phyloP scores from a whole-genome alignment of 2,113 vertebrate genomes.

The Onychostoma macrolepis region DNA sequence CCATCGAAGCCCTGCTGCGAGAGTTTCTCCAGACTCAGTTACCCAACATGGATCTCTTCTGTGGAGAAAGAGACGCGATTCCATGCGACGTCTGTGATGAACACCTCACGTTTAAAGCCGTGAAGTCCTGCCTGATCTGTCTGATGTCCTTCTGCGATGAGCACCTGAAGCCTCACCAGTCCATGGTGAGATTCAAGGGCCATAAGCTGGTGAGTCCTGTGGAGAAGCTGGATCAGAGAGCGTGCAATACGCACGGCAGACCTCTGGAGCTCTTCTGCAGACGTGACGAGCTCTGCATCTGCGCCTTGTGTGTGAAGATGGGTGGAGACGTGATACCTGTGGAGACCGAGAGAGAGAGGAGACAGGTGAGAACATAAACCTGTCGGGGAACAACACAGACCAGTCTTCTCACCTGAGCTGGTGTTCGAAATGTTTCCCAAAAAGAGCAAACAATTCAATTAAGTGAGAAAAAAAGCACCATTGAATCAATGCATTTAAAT shows the following conservation, averaged over 20 bases:
- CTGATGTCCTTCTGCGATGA: constrained; percentile 86
- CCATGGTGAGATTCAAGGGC: constrained; percentile 79
- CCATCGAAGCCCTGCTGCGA: constrained; percentile 49
- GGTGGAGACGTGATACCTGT: constrained; percentile 55
- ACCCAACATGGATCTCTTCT: background rate
- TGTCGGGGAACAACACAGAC: background rate
- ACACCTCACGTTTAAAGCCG: constrained; percentile 78
- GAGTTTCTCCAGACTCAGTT: constrained; percentile 12
- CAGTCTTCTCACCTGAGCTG: background rate
- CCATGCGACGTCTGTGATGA: constrained; percentile 84
- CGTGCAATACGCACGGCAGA: constrained; percentile 84
- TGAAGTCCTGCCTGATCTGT: constrained; percentile 90
- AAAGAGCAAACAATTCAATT: background rate
- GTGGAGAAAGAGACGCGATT: constrained; percentile 71
- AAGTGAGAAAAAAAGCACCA: background rate
- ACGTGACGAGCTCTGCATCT: constrained; percentile 81
- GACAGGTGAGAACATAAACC: constrained; percentile 58
- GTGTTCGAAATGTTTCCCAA: background rate
- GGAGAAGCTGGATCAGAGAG: constrained; percentile 83
- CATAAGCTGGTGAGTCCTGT: constrained; percentile 87
- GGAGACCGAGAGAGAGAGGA: constrained; percentile 63
- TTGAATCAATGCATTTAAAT: background rate
- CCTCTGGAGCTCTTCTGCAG: constrained; percentile 90
- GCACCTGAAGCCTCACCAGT: constrained; percentile 84
- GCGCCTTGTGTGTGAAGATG: constrained; percentile 80